Percentiles rank a stretch among this genome's conserved stretches.
These are phyloP conservation scores for Hirtodrosophila cameraria DNA, from an alignment of 2,888 invertebrate species.

Conservation along the genomic window DNA sequence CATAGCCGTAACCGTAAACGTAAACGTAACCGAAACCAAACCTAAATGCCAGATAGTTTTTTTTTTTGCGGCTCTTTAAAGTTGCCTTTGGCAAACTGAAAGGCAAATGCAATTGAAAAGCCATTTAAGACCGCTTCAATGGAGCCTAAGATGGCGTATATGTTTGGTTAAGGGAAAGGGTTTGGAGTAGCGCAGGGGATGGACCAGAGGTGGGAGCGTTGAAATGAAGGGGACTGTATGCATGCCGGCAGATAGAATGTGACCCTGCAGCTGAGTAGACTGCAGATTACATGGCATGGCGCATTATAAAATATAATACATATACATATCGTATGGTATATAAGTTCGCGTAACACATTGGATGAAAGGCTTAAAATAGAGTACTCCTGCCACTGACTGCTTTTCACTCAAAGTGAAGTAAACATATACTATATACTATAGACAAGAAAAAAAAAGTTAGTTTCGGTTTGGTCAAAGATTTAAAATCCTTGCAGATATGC, in stretches of 20 bases:
- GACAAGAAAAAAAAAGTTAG: no score
- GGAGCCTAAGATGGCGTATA: conserved; percentile 26
- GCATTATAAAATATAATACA: conserved; percentile 5
- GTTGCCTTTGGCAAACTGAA: conserved; percentile 25
- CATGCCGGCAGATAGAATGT: not conserved
- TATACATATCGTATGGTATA: not conserved
- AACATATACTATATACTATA: no score
- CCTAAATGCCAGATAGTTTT: conserved; percentile 35
- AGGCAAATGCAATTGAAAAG: conserved; percentile 69
- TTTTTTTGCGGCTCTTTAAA: conserved; percentile 39
- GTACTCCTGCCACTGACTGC: not conserved
- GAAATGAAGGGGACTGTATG: not conserved
- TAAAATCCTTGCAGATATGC: no score
- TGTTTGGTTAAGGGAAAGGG: not conserved
- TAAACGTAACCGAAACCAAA: conserved; percentile 1
- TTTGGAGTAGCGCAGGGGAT: no score
- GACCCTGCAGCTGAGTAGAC: conserved; percentile 12
- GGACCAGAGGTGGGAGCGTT: not conserved
- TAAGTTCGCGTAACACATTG: not conserved
- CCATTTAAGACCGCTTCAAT: conserved; percentile 55
- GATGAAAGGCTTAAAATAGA: conserved; percentile 8
- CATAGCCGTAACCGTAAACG: conserved; percentile 6
- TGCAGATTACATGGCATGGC: conserved; percentile 4
- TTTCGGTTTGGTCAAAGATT: no score
- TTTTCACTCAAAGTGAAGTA: no score